These are phyloP conservation scores for Hypanus sabinus DNA, from an alignment of 2,113 vertebrate genomes.

Conservation along the genomic window DNA sequence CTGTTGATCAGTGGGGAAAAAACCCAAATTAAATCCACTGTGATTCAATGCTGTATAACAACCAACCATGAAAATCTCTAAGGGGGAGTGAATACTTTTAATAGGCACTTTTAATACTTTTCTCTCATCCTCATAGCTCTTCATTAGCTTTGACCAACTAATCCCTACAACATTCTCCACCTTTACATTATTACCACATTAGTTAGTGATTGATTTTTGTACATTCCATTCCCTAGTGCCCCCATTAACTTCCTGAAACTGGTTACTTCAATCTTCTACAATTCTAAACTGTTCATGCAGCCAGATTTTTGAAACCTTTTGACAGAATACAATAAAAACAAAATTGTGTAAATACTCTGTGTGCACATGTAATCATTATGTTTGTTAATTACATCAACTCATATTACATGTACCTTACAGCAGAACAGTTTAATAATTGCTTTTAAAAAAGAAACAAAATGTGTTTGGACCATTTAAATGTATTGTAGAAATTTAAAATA, in stretches of 20 bases:
- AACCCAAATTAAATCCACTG: too few species aligned
- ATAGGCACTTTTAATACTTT: too few species aligned
- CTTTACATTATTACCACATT: background rate
- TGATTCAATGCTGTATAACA: too few species aligned
- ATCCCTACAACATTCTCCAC: background rate
- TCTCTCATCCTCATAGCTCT: background rate
- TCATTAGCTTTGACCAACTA: background rate
- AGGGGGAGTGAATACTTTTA: too few species aligned
- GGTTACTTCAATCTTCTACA: background rate
- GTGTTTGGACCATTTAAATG: background rate
- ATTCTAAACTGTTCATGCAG: background rate
- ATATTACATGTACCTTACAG: background rate
- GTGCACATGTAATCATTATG: background rate
- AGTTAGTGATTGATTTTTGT: background rate
- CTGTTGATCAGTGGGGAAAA: too few species aligned
- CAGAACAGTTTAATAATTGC: background rate
- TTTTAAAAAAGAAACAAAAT: slow-evolving; percentile 9
- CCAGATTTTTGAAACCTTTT: background rate
- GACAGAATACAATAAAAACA: too few species aligned
- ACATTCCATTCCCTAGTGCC: background rate
- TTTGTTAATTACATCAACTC: background rate
- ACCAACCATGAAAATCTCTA: too few species aligned
- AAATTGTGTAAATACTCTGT: background rate
- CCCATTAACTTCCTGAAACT: background rate
- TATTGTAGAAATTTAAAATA: background rate